Conservation (phyloP, 2,113 vertebrate genomes). For the Lucifuga dentata region DNA sequence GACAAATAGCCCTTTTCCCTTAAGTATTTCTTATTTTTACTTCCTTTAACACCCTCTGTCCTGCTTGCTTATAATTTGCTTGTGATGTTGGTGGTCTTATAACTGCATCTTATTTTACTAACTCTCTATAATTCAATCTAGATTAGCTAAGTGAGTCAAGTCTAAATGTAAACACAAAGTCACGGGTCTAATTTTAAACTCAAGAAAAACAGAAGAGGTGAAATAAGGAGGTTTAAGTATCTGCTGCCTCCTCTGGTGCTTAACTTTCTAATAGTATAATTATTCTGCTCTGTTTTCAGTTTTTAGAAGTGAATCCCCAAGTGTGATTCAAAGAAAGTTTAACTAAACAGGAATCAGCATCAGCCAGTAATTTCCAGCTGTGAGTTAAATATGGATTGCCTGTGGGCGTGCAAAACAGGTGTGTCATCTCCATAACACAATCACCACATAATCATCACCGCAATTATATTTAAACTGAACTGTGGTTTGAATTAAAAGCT, state of each 20-base stretch:
- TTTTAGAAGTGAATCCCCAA: constrained; percentile 14
- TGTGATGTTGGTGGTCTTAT: background rate
- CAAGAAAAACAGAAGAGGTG: background rate
- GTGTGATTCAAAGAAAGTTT: constrained; percentile 30
- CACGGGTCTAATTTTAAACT: background rate
- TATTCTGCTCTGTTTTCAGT: background rate
- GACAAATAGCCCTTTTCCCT: too few species aligned
- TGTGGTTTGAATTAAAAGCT: constrained; percentile 49
- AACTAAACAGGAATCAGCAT: constrained; percentile 45
- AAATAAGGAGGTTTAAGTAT: constrained; percentile 1
- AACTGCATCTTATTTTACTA: constrained; percentile 9
- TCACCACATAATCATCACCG: constrained; percentile 73
- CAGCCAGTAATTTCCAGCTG: constrained; percentile 40
- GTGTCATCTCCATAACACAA: constrained; percentile 72
- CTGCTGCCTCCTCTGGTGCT: constrained; percentile 11
- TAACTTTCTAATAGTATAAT: background rate
- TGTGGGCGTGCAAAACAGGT: constrained; percentile 51
- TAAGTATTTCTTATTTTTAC: too few species aligned
- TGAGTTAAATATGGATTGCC: constrained; percentile 45
- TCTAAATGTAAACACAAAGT: constrained; percentile 8
- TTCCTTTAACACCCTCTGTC: background rate
- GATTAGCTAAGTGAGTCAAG: constrained; percentile 15
- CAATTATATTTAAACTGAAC: constrained; percentile 65
- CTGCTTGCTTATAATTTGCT: constrained; percentile 10
- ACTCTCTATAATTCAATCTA: constrained; percentile 3